A percentile compares a stretch with the other conserved stretches of the same genome.
These are phyloP conservation scores for Smutsia gigantea DNA, from an alignment of 2,797 vertebrate species.

Conservation along the genomic window DNA sequence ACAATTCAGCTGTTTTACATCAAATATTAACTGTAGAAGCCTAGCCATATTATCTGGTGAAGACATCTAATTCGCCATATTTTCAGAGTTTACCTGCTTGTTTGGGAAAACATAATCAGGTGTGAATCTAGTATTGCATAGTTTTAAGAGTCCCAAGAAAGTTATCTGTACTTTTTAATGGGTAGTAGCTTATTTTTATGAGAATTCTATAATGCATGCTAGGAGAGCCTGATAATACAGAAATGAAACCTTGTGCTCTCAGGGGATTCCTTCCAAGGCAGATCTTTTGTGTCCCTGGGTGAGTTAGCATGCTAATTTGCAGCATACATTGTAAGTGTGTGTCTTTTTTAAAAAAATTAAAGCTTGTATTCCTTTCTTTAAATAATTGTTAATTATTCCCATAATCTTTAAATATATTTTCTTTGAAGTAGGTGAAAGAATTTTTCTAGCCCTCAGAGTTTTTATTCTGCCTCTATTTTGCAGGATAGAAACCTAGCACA, in stretches of 20 bases:
- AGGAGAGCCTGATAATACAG: background rate
- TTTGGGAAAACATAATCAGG: background rate
- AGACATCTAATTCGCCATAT: background rate
- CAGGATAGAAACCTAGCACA: background rate
- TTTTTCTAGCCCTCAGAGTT: background rate
- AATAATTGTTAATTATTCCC: background rate
- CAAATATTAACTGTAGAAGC: background rate
- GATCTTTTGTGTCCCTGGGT: background rate
- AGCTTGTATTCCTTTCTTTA: background rate
- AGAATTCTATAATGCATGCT: background rate
- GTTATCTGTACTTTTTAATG: conserved; percentile 4
- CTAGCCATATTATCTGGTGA: background rate
- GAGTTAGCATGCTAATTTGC: background rate
- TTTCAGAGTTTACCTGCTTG: background rate
- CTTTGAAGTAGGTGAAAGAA: background rate
- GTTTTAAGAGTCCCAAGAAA: background rate
- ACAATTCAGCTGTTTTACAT: background rate
- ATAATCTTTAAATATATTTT: conserved; percentile 18
- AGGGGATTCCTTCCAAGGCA: background rate
- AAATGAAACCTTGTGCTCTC: background rate
- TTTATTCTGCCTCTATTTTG: background rate
- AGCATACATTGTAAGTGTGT: background rate
- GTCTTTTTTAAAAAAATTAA: background rate
- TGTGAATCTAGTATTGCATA: background rate
- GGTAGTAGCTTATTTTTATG: background rate